phyloP scores from a whole-genome alignment of 2,888 invertebrate species.

The Thecophora atra region DNA sequence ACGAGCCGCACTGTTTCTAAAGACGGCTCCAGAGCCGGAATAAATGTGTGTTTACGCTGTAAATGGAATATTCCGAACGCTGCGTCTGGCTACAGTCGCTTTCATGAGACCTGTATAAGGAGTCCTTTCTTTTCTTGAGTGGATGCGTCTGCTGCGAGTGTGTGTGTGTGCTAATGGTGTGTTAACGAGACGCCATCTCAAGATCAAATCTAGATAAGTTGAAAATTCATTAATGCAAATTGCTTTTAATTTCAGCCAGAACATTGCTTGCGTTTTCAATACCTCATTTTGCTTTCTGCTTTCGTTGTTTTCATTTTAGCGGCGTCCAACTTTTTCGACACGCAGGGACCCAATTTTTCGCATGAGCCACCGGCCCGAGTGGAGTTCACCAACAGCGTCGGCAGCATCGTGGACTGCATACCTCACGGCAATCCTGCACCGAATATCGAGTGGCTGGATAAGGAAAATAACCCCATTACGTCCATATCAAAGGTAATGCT shows the following conservation, averaged over 20 bases:
- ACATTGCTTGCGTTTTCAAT: conserved; percentile 22
- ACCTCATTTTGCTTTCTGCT: neutral
- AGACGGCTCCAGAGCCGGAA: conserved; percentile 20
- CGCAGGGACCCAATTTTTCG: conserved; percentile 69
- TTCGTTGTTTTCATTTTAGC: conserved; percentile 45
- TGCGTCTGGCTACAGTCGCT: conserved; percentile 1
- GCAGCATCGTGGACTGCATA: conserved; percentile 68
- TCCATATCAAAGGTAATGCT: conserved; percentile 66
- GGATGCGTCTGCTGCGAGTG: neutral
- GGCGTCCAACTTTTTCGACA: conserved; percentile 68
- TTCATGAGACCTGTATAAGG: neutral
- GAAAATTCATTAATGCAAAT: conserved; percentile 34
- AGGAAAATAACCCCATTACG: conserved; percentile 68
- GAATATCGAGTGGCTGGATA: conserved; percentile 69
- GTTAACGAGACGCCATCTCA: conserved; percentile 33
- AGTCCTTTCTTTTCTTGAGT: neutral
- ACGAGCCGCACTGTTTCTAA: conserved; percentile 9
- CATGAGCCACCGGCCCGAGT: conserved; percentile 68
- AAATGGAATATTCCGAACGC: conserved; percentile 30
- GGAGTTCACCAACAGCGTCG: conserved; percentile 70
- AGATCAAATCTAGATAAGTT: conserved; percentile 31
- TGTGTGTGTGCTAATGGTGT: conserved; percentile 31
- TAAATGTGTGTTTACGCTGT: conserved; percentile 28
- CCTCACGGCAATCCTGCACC: conserved; percentile 69
- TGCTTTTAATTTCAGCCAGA: conserved; percentile 26